These are phyloP conservation scores for Protonemura montana DNA, from an alignment of 2,888 invertebrate species.

Conservation along the genomic window DNA sequence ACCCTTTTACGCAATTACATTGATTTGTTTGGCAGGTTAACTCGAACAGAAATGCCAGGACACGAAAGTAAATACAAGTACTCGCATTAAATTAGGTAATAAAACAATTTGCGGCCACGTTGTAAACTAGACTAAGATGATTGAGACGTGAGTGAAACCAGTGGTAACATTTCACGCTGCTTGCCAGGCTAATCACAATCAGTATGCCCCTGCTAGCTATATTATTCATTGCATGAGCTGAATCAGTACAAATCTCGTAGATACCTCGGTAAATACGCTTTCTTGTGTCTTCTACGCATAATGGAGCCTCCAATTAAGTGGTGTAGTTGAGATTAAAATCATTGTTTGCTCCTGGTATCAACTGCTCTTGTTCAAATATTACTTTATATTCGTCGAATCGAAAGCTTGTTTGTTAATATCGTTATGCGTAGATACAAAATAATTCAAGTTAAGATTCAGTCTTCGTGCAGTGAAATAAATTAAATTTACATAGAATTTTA, in stretches of 20 bases:
- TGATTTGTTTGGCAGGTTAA: neutral
- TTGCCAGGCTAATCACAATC: neutral
- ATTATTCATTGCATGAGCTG: neutral
- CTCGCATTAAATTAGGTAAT: neutral
- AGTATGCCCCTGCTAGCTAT: neutral
- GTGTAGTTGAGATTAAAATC: conserved; percentile 7
- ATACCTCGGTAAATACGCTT: neutral
- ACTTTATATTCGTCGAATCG: neutral
- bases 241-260: neutral
- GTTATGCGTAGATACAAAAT: neutral
- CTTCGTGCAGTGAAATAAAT: too few relatives aligned
- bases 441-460: neutral
- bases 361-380: neutral
- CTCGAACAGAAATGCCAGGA: neutral
- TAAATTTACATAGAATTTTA: too few relatives aligned
- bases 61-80: neutral
- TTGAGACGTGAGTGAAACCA: neutral
- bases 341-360: neutral
- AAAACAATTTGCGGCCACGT: neutral
- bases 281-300: neutral
- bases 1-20: neutral
- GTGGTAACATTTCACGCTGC: neutral
- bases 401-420: neutral
- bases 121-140: neutral
- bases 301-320: neutral